Percentiles rank a stretch among this genome's conserved stretches.
phyloP scores from a whole-genome alignment of 2,113 vertebrate genomes.

The Phrynocephalus versicolor region DNA sequence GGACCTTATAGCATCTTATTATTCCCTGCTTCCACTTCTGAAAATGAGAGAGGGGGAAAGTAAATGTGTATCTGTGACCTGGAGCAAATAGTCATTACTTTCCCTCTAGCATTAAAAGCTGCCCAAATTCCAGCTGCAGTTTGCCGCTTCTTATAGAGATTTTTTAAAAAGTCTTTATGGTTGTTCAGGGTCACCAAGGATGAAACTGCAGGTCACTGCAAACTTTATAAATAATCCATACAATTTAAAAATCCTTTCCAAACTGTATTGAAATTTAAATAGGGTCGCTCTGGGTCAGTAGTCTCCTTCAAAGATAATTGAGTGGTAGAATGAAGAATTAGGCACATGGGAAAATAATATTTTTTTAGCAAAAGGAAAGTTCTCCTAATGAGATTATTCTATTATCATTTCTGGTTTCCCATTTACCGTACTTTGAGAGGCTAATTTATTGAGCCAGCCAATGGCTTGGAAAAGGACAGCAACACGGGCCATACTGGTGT shows the following conservation, averaged over 20 bases:
- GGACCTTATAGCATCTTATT: background rate
- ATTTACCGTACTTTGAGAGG: slow-evolving; percentile 6
- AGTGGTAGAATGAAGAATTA: slow-evolving; percentile 22
- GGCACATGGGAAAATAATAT: background rate
- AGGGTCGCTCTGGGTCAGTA: slow-evolving; percentile 3
- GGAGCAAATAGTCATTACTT: background rate
- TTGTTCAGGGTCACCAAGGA: background rate
- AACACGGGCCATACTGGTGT: background rate
- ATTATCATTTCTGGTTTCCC: background rate
- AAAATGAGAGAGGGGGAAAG: background rate
- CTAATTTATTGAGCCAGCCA: fast-evolving
- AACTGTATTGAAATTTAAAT: slow-evolving; percentile 16
- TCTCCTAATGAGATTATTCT: background rate
- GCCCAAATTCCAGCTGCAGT: slow-evolving; percentile 11
- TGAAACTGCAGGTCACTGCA: slow-evolving; percentile 9
- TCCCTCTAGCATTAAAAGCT: slow-evolving; percentile 4
- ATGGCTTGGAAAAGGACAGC: background rate
- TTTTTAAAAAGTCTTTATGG: background rate
- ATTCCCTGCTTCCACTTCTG: background rate
- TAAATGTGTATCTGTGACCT: background rate
- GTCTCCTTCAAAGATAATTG: slow-evolving; percentile 19
- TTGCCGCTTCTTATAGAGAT: slow-evolving; percentile 8
- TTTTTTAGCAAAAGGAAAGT: background rate
- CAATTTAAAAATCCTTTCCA: slow-evolving; percentile 27
- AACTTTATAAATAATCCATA: slow-evolving; percentile 33